Conservation (phyloP, 2,888 invertebrate genomes). For the Epinotia ramella region DNA sequence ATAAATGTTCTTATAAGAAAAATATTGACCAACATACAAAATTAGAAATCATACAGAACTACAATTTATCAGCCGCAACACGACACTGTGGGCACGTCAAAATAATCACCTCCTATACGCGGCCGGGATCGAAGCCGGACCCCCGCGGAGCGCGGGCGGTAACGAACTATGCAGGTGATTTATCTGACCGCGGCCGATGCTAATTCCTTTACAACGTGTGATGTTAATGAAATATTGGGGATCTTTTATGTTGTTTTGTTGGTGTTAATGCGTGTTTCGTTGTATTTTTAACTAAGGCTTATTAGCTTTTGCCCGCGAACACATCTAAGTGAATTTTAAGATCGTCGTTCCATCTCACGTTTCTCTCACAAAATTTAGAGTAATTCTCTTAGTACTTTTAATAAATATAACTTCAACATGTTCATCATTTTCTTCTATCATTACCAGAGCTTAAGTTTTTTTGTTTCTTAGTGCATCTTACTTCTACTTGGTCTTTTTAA, state of each 20-base stretch:
- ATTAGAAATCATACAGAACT: slow-evolving; percentile 45
- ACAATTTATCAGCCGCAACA: slow-evolving; percentile 71
- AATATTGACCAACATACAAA: slow-evolving; percentile 32
- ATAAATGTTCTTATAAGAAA: slow-evolving; percentile 24
- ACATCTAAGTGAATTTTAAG: not conserved
- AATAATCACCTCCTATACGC: slow-evolving; percentile 77
- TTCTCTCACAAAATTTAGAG: too few relatives aligned
- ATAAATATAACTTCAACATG: too few relatives aligned
- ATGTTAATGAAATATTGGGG: slow-evolving; percentile 70
- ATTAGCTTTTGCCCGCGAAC: slow-evolving; percentile 4
- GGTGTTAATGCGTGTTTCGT: slow-evolving; percentile 38
- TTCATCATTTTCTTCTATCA: too few relatives aligned
- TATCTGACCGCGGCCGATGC: slow-evolving; percentile 73
- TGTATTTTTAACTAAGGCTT: slow-evolving; percentile 11
- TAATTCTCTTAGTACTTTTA: too few relatives aligned
- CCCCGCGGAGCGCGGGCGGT: slow-evolving; percentile 77
- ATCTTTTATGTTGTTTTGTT: slow-evolving; percentile 52
- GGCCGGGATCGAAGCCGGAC: slow-evolving; percentile 76
- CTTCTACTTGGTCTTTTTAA: too few relatives aligned
- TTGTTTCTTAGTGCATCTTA: too few relatives aligned
- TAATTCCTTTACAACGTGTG: slow-evolving; percentile 80
- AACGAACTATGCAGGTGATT: slow-evolving; percentile 81
- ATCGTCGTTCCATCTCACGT: too few relatives aligned
- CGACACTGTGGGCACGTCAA: slow-evolving; percentile 72
- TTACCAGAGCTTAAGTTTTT: too few relatives aligned